phyloP scores from a whole-genome alignment of 2,113 vertebrate species.

The Chionodraco myersi region DNA sequence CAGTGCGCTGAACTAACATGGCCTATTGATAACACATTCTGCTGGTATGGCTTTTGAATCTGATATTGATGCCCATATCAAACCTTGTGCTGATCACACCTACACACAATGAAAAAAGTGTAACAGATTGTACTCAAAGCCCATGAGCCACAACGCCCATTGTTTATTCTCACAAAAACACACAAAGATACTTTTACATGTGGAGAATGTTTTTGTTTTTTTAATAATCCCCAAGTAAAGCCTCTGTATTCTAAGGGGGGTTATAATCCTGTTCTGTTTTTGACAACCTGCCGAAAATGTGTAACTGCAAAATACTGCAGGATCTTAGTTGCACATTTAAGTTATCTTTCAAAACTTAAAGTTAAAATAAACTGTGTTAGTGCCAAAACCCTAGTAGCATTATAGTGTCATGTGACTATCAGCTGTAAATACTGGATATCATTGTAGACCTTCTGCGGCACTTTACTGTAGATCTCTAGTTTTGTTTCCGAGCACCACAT shows the following conservation, averaged over 20 bases:
- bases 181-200: background rate
- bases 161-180: background rate
- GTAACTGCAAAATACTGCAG: background rate
- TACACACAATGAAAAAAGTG: background rate
- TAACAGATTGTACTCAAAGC: background rate
- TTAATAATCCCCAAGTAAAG: background rate
- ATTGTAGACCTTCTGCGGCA: too few relatives aligned
- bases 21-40: background rate
- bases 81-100: background rate
- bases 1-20: background rate
- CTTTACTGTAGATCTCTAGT: too few relatives aligned
- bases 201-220: background rate
- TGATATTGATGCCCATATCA: background rate
- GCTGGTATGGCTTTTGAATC: background rate
- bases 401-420: too few relatives aligned
- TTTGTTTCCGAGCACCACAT: too few relatives aligned
- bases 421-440: too few relatives aligned
- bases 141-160: background rate
- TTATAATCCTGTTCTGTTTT: slow-evolving; percentile 21
- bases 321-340: background rate
- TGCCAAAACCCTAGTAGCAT: background rate
- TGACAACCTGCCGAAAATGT: background rate
- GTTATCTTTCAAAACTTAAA: background rate
- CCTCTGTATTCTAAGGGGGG: background rate
- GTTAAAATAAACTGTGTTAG: background rate